These are phyloP conservation scores for Sus scrofa DNA, from an alignment of 2,113 vertebrate species.

Conservation along the genomic window T2T-Sscrofa CM000817.6:112005501-112006000, in stretches of 20 bases:
- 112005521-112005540: constrained; percentile 41
- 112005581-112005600: background rate
- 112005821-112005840: background rate
- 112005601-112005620: constrained; percentile 43
- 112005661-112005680: background rate
- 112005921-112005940: constrained; percentile 7
- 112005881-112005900: background rate
- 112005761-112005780: background rate
- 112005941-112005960: background rate
- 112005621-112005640: background rate
- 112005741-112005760: background rate
- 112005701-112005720: background rate
- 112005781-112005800: background rate
- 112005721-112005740: background rate
- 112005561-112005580: constrained; percentile 23
- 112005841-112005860: background rate
- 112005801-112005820: background rate
- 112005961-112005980: background rate
- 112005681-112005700: constrained; percentile 22
- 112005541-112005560: constrained; percentile 11
- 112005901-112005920: background rate
- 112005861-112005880: background rate
- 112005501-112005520: constrained; percentile 56
- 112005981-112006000: background rate
- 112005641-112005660: background rate